Base-by-base conservation (phyloP, 2,888 invertebrate species). In the Epistrophella euchroma region DNA sequence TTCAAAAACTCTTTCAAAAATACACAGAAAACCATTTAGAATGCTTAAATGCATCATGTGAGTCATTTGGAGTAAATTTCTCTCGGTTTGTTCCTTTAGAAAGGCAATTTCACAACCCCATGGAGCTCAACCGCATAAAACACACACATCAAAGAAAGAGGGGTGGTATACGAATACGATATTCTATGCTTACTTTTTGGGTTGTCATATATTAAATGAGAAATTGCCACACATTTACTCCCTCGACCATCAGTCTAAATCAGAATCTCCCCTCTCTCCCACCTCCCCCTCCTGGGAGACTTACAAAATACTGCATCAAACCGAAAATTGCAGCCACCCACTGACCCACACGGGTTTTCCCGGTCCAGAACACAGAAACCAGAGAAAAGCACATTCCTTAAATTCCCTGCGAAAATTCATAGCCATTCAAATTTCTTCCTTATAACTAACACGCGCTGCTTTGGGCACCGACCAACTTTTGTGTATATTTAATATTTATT, bases 181-280 rank as follows among this genome's bases (percentile, higher is more conserved):
- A n/a, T 55, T 52, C 17, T 40, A 22, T 32, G 32, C 19, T 74
- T 73, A 56, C 40, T 71, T 22, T 50, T 52, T 52, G 43, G 1
- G 71, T 71, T 52, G 60, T 58, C 71, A 52, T 66, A 52, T 66
- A 79, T 56, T 43, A 73, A 72, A 76, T 81, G 81, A 85, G 75
- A 81, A 73, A 85, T 73, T 60, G 76, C 80, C 75, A 45, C 35
- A 72, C 80, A 81, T 85, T 81, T 76, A 76, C 72, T 80, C 28
- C 50, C 28, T 72, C 13, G 52, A 76, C 60, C 80, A 85, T 85
- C 80, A 80, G 80, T 85, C 85, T 85, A 81, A 85, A 80, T 85
- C 75, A 85, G 76, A 60, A 68, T 37, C 47, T 55, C 15, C 13
- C 56, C 40, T 9, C 47, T 55, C 15, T 10, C 56, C 40, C 11